Evolutionary conservation across 2,113 vertebrate genomes (phyloP).

Genomic region (Paratilapia polleni): DNA sequence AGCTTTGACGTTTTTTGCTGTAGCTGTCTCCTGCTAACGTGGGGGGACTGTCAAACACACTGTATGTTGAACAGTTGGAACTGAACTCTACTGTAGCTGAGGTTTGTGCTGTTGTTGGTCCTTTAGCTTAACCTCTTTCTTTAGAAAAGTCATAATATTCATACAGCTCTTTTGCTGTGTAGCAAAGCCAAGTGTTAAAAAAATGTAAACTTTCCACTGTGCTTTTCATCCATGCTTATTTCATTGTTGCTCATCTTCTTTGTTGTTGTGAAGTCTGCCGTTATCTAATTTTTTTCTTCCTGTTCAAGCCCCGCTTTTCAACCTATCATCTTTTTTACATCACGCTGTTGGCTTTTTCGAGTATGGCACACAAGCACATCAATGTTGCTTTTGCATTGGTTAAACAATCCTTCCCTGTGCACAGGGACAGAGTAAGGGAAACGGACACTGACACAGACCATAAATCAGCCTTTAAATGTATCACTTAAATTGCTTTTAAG

Average conservation of each 20-base stretch:
- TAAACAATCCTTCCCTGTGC: background rate
- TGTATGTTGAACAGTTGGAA: background rate
- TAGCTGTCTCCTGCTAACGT: background rate
- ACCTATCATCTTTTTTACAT: background rate
- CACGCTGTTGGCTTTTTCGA: background rate
- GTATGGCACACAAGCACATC: background rate
- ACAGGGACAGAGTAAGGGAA: background rate
- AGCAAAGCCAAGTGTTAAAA: too few species aligned
- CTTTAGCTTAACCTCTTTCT: background rate
- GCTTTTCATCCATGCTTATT: background rate
- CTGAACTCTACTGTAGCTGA: background rate
- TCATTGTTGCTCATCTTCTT: fast-evolving
- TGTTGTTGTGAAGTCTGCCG: background rate
- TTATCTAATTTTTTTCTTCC: background rate
- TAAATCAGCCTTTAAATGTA: background rate
- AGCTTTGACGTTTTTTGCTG: conserved; percentile 1
- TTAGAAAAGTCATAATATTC: fast-evolving
- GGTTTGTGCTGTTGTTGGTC: background rate
- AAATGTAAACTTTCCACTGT: background rate
- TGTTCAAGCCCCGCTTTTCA: background rate
- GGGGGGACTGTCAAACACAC: background rate
- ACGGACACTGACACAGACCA: background rate
- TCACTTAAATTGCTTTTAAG: background rate
- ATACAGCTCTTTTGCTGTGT: fast-evolving
- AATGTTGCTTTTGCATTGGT: background rate